These are phyloP conservation scores for Acronicta alni DNA, from an alignment of 2,888 invertebrate species.

Conservation along the genomic window DNA sequence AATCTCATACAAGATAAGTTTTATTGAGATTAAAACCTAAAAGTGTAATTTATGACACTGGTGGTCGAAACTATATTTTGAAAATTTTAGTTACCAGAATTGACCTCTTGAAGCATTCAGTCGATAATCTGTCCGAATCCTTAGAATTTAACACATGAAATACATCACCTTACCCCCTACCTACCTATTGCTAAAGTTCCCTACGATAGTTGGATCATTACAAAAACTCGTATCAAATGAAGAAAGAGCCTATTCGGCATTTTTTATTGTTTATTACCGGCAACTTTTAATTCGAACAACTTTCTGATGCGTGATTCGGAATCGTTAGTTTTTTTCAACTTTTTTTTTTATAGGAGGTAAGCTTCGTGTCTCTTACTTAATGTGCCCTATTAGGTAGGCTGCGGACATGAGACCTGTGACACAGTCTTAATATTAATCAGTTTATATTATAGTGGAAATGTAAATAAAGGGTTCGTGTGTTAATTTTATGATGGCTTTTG, in stretches of 20 bases:
- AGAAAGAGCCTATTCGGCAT: slow-evolving; percentile 76
- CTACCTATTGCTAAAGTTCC: slow-evolving; percentile 57
- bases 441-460: slow-evolving; percentile 54
- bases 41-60: too few relatives aligned
- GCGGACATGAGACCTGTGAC: slow-evolving; percentile 69
- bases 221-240: slow-evolving; percentile 76
- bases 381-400: slow-evolving; percentile 76
- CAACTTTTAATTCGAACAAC: slow-evolving; percentile 88
- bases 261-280: slow-evolving; percentile 87
- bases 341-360: slow-evolving; percentile 77
- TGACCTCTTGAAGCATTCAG: too few relatives aligned
- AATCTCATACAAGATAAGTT: too few relatives aligned
- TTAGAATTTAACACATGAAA: slow-evolving; percentile 52
- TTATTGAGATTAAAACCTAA: too few relatives aligned
- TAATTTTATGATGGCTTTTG: slow-evolving; percentile 45
- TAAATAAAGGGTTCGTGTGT: slow-evolving; percentile 59
- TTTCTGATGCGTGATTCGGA: slow-evolving; percentile 83
- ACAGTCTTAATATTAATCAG: slow-evolving; percentile 60
- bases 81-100: too few relatives aligned
- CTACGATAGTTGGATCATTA: slow-evolving; percentile 69
- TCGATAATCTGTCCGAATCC: slow-evolving; percentile 14
- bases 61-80: too few relatives aligned
- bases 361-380: slow-evolving; percentile 82
- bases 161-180: slow-evolving; percentile 29
- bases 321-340: slow-evolving; percentile 85